A percentile compares a stretch with the other conserved stretches of the same genome.
Evolutionary conservation across 1,140 invertebrate genomes (phyloP).

Genomic region (Drosophila willistoni): DNA sequence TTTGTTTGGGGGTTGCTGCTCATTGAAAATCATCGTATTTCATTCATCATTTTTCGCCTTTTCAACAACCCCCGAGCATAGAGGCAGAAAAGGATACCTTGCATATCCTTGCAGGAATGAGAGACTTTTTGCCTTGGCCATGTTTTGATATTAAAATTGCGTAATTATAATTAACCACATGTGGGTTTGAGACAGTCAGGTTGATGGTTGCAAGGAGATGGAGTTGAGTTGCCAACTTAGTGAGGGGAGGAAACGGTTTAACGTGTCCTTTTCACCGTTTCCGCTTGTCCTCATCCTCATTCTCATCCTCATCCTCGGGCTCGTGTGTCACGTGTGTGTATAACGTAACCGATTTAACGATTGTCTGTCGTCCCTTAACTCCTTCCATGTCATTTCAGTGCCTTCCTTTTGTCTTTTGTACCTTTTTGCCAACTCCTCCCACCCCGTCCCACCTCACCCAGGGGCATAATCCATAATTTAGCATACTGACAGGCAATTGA

Average conservation of each 20-base stretch:
- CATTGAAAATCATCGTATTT: constrained; percentile 80
- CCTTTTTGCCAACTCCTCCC: constrained; percentile 5
- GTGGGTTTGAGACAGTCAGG: constrained; percentile 44
- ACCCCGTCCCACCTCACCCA: constrained; percentile 50
- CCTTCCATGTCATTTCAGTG: background rate
- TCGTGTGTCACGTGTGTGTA: constrained; percentile 46
- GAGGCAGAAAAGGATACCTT: constrained; percentile 37
- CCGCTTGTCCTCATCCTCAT: constrained; percentile 49
- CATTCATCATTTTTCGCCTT: constrained; percentile 82
- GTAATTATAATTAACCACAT: constrained; percentile 83
- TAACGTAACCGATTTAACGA: constrained; percentile 72
- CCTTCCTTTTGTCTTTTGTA: background rate
- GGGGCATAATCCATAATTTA: constrained; percentile 82
- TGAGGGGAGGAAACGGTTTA: constrained; percentile 47
- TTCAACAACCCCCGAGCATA: constrained; percentile 67
- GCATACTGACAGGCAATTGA: constrained; percentile 76
- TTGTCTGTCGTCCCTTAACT: constrained; percentile 30
- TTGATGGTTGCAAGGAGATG: background rate
- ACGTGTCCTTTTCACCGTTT: constrained; percentile 63
- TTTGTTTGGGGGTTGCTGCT: constrained; percentile 45
- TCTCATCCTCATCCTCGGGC: constrained; percentile 18
- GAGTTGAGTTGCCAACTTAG: background rate
- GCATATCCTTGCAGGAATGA: constrained; percentile 49
- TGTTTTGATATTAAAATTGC: constrained; percentile 82
- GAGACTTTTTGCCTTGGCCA: constrained; percentile 32